Evolutionary conservation across 1,140 invertebrate genomes (phyloP).

Genomic region (Adoxophyes honmai): DNA sequence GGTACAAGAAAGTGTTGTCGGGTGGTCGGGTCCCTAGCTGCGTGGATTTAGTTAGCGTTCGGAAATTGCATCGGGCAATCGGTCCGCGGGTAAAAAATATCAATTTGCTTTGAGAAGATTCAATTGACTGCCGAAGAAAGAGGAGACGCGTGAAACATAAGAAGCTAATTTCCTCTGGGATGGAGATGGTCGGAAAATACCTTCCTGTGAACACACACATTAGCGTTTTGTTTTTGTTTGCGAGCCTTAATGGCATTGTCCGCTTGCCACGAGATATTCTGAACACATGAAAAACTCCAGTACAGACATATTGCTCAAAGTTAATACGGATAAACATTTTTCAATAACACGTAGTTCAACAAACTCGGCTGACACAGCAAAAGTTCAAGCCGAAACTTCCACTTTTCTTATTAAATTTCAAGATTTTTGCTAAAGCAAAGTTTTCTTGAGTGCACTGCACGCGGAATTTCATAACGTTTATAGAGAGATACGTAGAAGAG

Average conservation of each 20-base stretch:
- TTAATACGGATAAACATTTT: not conserved
- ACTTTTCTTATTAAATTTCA: slow-evolving; percentile 12
- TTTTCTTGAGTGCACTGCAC: slow-evolving; percentile 1
- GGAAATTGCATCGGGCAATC: slow-evolving; percentile 44
- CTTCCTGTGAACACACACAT: slow-evolving; percentile 16
- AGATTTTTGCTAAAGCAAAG: slow-evolving; percentile 7
- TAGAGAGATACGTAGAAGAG: too few relatives aligned
- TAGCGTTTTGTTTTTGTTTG: slow-evolving; percentile 18
- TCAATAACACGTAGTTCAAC: slow-evolving; percentile 8
- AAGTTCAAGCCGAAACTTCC: slow-evolving; percentile 5
- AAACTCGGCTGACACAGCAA: slow-evolving; percentile 8
- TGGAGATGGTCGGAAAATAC: slow-evolving; percentile 44
- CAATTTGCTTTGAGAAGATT: slow-evolving; percentile 46
- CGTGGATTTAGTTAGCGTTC: slow-evolving; percentile 24
- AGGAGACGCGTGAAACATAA: slow-evolving; percentile 48
- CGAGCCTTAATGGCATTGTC: slow-evolving; percentile 23
- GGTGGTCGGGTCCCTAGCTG: not conserved
- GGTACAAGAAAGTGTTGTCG: not conserved
- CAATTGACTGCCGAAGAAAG: slow-evolving; percentile 40
- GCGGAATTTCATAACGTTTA: slow-evolving; percentile 7
- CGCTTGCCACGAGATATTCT: slow-evolving; percentile 4
- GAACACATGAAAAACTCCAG: not conserved
- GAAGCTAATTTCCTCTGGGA: slow-evolving; percentile 62
- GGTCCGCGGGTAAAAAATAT: slow-evolving; percentile 46
- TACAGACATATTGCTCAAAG: not conserved